Base-by-base conservation (phyloP, 2,113 vertebrate species). In the Alligator sinensis region DNA sequence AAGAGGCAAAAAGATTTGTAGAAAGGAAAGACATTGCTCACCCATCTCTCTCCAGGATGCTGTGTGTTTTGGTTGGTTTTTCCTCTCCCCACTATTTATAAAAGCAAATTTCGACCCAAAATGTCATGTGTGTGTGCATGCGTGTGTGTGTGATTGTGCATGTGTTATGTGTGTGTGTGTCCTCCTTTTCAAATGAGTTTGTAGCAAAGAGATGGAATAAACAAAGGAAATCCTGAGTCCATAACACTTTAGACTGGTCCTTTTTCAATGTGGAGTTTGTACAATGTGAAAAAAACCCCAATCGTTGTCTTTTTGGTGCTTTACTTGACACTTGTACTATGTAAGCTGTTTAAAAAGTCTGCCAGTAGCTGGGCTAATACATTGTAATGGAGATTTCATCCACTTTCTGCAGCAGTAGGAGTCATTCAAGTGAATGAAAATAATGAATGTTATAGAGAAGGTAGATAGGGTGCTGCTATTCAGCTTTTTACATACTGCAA, bases 401-500 rank as follows among this genome's bases (percentile, higher is more conserved):
- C 78, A 72, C 85, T 81, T 66, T 68, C 94, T 81, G 70, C 91
- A 88, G 82, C 82, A 91, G 86, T 34, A n/a, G 34, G 21, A 34
- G 30, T 82, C 94, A 96, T 94, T 87, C 86, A 89, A 22, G 95
- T 38, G 59, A 13, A 24, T 84, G 84, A 94, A 95, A 94, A 74
- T 61, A 86, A 89, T 57, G 61, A 77, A 68, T 0, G 19, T 19
- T 3, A 2, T 27, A 63, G 72, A 60, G 66, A 87, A 63, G 18
- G 30, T 38, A 77, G 77, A 80, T 1, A 21, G n/a, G 30, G 18
- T 34, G 66, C 16, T 70, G 2, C 18, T 4, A 68, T 63, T 17
- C 60, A 75, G 84, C 57, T 60, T 91, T 72, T 6, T 55, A 38
- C 47, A 38, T 58, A 24, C 1, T 0, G 0, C 34, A 88, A 27